Evolutionary conservation across 2,113 vertebrate species (phyloP).

Genomic region (Coracopsis vasa): DNA sequence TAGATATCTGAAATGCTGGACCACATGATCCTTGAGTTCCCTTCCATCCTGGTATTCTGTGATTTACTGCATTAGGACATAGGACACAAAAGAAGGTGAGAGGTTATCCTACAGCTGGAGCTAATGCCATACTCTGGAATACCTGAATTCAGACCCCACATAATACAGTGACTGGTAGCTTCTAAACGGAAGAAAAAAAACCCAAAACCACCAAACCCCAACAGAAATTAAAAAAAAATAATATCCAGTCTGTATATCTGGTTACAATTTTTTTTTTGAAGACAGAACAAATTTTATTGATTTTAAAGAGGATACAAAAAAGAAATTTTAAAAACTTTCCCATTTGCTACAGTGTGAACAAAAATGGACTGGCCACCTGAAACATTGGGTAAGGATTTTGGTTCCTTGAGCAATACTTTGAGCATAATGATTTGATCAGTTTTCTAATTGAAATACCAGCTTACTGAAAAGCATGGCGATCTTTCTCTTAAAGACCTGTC

Average conservation of each 20-base stretch:
- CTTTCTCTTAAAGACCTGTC: neutral
- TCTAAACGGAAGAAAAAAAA: neutral
- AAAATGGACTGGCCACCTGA: neutral
- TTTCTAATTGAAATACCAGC: neutral
- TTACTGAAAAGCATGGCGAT: neutral
- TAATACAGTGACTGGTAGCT: neutral
- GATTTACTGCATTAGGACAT: neutral
- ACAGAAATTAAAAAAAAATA: neutral
- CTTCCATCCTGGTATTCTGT: neutral
- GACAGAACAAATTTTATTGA: neutral
- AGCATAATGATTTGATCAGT: neutral
- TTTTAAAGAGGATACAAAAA: neutral
- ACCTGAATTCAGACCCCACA: neutral
- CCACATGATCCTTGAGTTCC: neutral
- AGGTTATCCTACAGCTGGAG: neutral
- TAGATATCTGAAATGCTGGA: neutral
- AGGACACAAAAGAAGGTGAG: neutral
- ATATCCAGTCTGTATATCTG: neutral
- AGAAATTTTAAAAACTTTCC: neutral
- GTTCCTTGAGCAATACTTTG: neutral
- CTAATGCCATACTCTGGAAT: neutral
- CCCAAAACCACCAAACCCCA: neutral
- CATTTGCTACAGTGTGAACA: neutral
- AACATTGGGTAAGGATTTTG: neutral
- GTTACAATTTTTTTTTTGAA: neutral